These are phyloP conservation scores for Caenorhabditis sp. DNA, from an alignment of 2,888 invertebrate genomes.

Conservation along the genomic window DNA sequence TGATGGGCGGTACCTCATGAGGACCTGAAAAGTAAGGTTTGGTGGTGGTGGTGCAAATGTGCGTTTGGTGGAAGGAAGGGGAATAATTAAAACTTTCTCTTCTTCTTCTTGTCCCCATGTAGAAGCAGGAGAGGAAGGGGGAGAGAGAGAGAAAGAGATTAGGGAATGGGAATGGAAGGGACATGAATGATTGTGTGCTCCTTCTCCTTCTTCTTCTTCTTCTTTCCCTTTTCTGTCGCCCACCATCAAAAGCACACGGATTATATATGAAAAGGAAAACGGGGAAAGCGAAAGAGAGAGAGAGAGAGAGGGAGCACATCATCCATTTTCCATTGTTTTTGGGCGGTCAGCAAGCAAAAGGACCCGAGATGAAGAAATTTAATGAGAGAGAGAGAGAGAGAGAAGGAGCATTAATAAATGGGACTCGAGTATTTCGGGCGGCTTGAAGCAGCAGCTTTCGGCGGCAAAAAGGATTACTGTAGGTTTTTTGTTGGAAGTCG, in stretches of 20 bases:
- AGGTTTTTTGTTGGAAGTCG: no score
- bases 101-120: conserved; percentile 4
- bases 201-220: no score
- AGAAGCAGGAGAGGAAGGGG: conserved; percentile 26
- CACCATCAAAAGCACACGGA: no score
- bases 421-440: no score
- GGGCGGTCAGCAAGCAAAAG: conserved; percentile 17
- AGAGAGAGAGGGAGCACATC: conserved; percentile 16
- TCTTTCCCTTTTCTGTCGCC: no score
- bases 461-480: no score
- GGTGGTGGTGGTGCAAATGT: conserved; percentile 1
- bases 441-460: no score
- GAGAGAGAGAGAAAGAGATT: conserved; percentile 30
- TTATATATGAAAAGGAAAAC: conserved; percentile 10
- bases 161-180: conserved; percentile 17
- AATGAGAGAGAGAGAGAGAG: conserved; percentile 3
- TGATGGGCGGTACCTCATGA: no score
- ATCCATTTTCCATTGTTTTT: conserved; percentile 42
- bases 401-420: background rate
- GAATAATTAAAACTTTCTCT: conserved; percentile 19
- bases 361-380: conserved; percentile 18
- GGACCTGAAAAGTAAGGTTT: background rate
- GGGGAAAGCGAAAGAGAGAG: background rate
- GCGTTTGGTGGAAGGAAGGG: no score
- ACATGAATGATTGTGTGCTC: conserved; percentile 53